phyloP scores from a whole-genome alignment of 2,113 vertebrate species.

The Regulus satrapa region DNA sequence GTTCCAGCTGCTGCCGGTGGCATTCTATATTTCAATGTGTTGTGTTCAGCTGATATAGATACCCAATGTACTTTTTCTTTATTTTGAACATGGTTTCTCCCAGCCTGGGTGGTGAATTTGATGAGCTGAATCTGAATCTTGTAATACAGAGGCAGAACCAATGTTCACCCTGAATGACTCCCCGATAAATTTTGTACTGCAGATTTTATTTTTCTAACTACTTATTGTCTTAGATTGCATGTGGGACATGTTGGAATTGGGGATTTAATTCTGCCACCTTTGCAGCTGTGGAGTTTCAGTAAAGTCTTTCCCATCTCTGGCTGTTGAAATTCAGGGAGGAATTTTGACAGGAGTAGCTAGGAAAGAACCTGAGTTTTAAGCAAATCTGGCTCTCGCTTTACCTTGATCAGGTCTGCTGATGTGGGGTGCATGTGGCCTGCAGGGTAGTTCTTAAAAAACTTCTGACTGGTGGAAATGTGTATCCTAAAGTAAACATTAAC shows the following conservation, averaged over 20 bases:
- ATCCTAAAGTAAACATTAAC: background rate
- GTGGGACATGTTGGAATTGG: background rate
- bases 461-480: background rate
- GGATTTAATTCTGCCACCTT: background rate
- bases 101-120: background rate
- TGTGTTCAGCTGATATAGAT: background rate
- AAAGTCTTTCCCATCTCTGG: background rate
- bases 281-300: background rate
- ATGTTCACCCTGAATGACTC: background rate
- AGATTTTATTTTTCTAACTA: background rate
- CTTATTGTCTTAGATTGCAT: rapidly evolving
- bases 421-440: rapidly evolving
- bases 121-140: background rate
- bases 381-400: too few relatives aligned
- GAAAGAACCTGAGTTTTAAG: background rate
- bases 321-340: background rate
- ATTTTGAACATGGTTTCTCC: background rate
- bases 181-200: background rate
- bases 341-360: background rate
- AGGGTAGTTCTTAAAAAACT: background rate
- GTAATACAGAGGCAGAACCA: background rate
- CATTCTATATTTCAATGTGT: rapidly evolving
- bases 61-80: background rate
- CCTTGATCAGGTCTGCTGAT: background rate
- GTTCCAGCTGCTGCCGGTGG: background rate